Percentiles rank a stretch among this genome's conserved stretches.
Evolutionary conservation across 2,888 invertebrate species (phyloP).

Genomic region (Cataglyphis cursor): DNA sequence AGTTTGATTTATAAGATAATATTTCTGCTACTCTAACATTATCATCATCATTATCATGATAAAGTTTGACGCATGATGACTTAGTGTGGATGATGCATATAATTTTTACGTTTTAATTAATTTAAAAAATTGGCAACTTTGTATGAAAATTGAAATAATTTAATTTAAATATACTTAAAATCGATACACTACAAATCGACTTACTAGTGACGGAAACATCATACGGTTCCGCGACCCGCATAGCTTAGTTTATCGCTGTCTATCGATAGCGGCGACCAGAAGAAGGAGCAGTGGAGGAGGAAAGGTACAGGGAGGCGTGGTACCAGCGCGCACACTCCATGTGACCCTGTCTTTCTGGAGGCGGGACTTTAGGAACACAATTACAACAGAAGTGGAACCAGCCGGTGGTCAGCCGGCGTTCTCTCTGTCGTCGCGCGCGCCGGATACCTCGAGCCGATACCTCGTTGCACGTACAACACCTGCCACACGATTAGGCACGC

Average conservation of each 20-base stretch:
- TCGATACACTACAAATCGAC: not conserved
- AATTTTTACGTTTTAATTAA: not conserved
- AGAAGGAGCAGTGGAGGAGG: constrained; percentile 45
- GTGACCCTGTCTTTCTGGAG: constrained; percentile 78
- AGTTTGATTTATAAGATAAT: not conserved
- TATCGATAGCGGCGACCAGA: constrained; percentile 56
- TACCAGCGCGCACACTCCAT: constrained; percentile 82
- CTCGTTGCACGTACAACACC: constrained; percentile 72
- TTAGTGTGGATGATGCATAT: not conserved
- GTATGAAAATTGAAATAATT: not conserved
- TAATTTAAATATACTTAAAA: constrained; percentile 9
- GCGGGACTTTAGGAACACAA: constrained; percentile 80
- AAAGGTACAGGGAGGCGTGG: constrained; percentile 77
- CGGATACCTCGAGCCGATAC: constrained; percentile 74
- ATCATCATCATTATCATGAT: not conserved
- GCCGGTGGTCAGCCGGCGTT: constrained; percentile 75
- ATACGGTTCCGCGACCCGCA: constrained; percentile 28
- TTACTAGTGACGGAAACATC: constrained; percentile 30
- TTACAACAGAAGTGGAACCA: constrained; percentile 77
- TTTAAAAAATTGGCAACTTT: not conserved
- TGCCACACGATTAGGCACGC: constrained; percentile 70
- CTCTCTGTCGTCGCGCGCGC: constrained; percentile 80
- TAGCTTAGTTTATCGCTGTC: constrained; percentile 44
- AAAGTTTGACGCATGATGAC: not conserved
- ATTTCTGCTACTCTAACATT: not conserved